A percentile compares a stretch with the other conserved stretches of the same genome.
These are phyloP conservation scores for Alethe castanea DNA, from an alignment of 2,113 vertebrate species.

Conservation along the genomic window DNA sequence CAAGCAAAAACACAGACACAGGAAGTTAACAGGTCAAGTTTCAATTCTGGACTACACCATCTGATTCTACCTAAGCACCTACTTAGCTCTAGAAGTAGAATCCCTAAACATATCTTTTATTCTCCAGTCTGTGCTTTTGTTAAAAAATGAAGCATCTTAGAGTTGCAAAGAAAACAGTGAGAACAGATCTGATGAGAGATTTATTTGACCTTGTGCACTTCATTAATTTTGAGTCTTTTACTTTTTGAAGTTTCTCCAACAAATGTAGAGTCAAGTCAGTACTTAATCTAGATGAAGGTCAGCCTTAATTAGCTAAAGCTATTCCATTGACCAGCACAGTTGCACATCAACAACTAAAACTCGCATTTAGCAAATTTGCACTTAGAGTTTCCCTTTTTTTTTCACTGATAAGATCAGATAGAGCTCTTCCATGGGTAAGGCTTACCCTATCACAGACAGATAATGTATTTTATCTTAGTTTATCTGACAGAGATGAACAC, in stretches of 20 bases:
- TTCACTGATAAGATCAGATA: neutral
- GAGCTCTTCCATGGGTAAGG: neutral
- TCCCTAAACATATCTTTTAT: neutral
- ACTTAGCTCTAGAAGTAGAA: neutral
- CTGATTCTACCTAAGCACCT: neutral
- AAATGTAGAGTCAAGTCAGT: neutral
- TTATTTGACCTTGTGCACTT: neutral
- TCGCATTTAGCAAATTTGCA: neutral
- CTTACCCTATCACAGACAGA: neutral
- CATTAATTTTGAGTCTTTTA: neutral
- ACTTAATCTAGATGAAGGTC: neutral
- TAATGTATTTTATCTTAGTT: neutral
- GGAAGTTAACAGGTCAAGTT: neutral
- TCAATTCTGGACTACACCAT: neutral
- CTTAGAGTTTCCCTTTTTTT: neutral
- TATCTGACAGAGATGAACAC: neutral
- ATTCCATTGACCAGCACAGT: neutral
- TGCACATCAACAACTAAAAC: neutral
- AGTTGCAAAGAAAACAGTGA: neutral
- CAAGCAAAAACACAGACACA: neutral
- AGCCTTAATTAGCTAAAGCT: neutral
- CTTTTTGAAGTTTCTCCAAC: neutral
- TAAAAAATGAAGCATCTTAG: neutral
- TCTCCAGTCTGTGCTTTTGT: neutral
- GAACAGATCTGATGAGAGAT: neutral